Percentiles rank a stretch among this genome's conserved stretches.
These are phyloP conservation scores for Penaeus japonicus DNA, from an alignment of 1,140 invertebrate species.

Conservation along the genomic window DNA sequence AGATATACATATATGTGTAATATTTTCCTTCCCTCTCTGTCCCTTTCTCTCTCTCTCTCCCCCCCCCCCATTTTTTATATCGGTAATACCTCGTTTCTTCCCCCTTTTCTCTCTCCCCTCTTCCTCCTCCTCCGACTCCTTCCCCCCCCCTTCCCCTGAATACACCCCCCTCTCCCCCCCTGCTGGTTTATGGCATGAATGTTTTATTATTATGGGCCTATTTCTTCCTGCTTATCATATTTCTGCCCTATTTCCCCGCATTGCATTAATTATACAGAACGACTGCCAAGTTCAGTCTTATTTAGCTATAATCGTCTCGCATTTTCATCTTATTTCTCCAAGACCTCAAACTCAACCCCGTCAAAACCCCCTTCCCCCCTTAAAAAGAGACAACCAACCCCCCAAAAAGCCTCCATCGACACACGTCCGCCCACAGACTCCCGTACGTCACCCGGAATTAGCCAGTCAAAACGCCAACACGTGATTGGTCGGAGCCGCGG, in stretches of 20 bases:
- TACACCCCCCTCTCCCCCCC: neutral
- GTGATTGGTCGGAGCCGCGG: neutral
- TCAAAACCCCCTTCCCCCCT: neutral
- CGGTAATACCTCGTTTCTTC: neutral
- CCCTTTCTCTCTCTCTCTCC: neutral
- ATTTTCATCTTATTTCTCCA: neutral
- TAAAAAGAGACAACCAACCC: too few species aligned
- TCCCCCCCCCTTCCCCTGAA: neutral
- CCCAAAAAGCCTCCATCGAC: neutral
- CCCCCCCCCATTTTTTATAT: neutral
- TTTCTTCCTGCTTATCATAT: conserved; percentile 14
- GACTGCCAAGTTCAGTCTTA: neutral
- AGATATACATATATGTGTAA: too few species aligned
- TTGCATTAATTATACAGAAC: neutral
- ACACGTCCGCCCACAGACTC: neutral
- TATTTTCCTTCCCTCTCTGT: neutral
- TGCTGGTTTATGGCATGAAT: conserved; percentile 18
- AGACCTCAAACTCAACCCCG: neutral
- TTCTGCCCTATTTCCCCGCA: conserved; percentile 19
- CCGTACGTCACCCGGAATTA: neutral
- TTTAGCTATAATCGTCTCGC: neutral
- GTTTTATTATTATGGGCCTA: conserved; percentile 6
- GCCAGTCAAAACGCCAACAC: too few species aligned
- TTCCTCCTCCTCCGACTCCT: neutral
- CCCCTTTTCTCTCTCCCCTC: neutral